Conservation (phyloP, 2,113 vertebrate genomes). For the Zosterops borbonicus region DNA sequence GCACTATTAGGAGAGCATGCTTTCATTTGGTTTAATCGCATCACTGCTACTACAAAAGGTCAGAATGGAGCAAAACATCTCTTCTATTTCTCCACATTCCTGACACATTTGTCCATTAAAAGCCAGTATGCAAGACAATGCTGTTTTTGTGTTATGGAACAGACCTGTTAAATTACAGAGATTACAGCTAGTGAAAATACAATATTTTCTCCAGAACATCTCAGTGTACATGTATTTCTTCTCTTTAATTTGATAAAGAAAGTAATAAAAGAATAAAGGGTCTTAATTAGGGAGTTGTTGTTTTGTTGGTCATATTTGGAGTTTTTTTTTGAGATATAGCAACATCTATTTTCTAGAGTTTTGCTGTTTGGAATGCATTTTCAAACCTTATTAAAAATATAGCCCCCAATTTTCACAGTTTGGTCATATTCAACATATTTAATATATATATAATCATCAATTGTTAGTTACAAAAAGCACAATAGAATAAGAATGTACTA, state of each 20-base stretch:
- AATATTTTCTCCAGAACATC: neutral
- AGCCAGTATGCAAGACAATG: neutral
- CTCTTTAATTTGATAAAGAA: neutral
- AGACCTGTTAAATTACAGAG: neutral
- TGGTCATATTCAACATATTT: neutral
- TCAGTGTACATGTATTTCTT: neutral
- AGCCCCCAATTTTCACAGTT: neutral
- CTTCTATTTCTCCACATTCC: neutral
- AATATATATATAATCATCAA: neutral
- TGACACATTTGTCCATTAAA: neutral
- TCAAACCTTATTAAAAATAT: neutral
- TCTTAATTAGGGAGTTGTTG: neutral
- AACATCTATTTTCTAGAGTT: neutral
- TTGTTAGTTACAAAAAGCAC: neutral
- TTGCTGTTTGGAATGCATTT: neutral
- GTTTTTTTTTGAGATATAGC: neutral
- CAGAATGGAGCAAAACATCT: conserved; percentile 14
- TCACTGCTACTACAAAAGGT: neutral
- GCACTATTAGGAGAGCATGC: neutral
- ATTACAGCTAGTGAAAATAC: neutral
- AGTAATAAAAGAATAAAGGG: neutral
- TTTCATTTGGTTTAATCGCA: neutral
- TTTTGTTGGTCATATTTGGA: neutral
- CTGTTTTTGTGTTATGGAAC: neutral
- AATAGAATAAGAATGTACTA: neutral